Evolutionary conservation across 1,140 invertebrate species (phyloP).

Genomic region (Zaprionus africanus): DNA sequence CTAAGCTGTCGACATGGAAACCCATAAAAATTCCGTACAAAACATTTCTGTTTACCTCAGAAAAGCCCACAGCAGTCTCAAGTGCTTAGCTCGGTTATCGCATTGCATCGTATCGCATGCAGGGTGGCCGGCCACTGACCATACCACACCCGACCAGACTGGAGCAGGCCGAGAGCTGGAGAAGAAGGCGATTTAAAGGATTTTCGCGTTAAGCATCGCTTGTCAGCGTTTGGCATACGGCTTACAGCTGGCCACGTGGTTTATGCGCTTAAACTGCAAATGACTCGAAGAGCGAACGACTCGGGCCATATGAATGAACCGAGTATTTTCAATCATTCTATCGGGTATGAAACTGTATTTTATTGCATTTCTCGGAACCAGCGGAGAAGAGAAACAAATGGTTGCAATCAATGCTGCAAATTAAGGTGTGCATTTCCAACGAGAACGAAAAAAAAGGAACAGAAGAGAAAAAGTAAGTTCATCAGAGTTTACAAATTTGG

Average conservation of each 20-base stretch:
- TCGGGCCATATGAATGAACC: slow-evolving; percentile 56
- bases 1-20: slow-evolving; percentile 40
- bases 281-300: slow-evolving; percentile 39
- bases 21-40: slow-evolving; percentile 33
- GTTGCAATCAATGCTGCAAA: not conserved
- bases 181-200: slow-evolving; percentile 69
- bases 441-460: not conserved
- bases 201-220: slow-evolving; percentile 71
- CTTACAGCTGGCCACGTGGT: slow-evolving; percentile 73
- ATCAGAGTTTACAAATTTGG: too few relatives aligned
- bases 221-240: slow-evolving; percentile 78
- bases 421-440: not conserved
- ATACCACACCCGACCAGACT: not conserved
- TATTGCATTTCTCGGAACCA: slow-evolving; percentile 20
- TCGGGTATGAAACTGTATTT: slow-evolving; percentile 51
- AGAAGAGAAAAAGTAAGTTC: not conserved
- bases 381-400: not conserved
- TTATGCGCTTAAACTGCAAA: slow-evolving; percentile 69
- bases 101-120: slow-evolving; percentile 2
- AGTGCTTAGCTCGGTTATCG: slow-evolving; percentile 39
- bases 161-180: not conserved
- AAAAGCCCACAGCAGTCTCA: slow-evolving; percentile 50
- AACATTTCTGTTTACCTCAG: slow-evolving; percentile 64
- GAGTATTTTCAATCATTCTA: slow-evolving; percentile 10
- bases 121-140: slow-evolving; percentile 12